These are phyloP conservation scores for Gyps fulvus DNA, from an alignment of 2,113 vertebrate genomes.

Conservation along the genomic window DNA sequence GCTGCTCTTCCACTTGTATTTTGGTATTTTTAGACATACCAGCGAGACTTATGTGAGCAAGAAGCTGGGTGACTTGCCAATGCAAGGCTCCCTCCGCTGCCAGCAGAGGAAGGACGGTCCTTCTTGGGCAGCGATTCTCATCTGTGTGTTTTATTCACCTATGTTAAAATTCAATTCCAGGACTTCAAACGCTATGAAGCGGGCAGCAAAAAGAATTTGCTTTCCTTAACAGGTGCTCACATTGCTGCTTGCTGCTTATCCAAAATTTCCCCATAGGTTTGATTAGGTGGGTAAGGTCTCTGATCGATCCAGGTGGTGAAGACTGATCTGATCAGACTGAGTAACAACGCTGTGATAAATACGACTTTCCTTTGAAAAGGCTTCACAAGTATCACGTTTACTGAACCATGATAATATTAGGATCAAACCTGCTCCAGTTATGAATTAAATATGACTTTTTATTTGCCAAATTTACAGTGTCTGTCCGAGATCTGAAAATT, in stretches of 20 bases:
- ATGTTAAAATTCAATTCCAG: neutral
- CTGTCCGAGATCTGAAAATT: neutral
- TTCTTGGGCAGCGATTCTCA: neutral
- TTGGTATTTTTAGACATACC: neutral
- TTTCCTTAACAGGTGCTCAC: neutral
- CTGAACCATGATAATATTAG: neutral
- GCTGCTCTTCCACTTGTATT: neutral
- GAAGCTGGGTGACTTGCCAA: neutral
- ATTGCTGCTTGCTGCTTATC: neutral
- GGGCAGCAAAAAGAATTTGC: neutral
- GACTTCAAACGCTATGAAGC: neutral
- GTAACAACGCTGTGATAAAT: neutral
- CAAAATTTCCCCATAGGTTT: too few relatives aligned
- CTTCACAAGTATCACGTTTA: neutral
- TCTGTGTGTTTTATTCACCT: neutral
- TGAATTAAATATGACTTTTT: neutral
- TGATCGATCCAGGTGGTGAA: neutral
- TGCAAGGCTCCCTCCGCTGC: neutral
- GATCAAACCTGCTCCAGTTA: neutral
- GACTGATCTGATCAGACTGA: accelerated
- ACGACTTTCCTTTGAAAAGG: neutral
- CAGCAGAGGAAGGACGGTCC: neutral
- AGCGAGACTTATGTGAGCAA: too few relatives aligned
- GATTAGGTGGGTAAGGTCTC: neutral
- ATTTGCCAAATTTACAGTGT: neutral